Conservation (phyloP, 1,140 invertebrate species). For the Notospermus geniculatus region DNA sequence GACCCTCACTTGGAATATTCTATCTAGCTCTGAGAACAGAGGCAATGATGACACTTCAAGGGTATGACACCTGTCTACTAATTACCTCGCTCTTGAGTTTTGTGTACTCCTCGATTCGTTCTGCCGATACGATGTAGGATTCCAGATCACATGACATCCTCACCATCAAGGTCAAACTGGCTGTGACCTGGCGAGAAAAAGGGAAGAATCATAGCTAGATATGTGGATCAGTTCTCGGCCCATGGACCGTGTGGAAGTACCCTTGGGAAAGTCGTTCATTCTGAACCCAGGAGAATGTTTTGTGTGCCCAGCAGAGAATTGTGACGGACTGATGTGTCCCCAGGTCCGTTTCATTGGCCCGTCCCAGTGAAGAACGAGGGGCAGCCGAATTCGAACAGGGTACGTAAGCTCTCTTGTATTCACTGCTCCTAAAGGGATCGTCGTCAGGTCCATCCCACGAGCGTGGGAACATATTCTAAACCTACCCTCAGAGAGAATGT, state of each 20-base stretch:
- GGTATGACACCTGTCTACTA: background rate
- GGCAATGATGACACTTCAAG: background rate
- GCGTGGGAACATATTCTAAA: background rate
- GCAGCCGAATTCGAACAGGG: no score
- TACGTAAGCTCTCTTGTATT: no score
- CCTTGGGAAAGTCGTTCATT: no score
- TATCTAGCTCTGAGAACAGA: no score
- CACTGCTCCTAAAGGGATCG: no score
- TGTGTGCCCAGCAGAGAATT: background rate
- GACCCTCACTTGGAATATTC: no score
- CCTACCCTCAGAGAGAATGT: slow-evolving; percentile 61
- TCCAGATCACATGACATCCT: slow-evolving; percentile 96
- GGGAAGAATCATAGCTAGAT: background rate
- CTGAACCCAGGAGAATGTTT: no score
- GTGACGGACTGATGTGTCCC: no score
- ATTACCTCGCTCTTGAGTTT: slow-evolving; percentile 67
- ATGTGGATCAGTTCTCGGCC: background rate
- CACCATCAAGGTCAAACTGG: slow-evolving; percentile 93
- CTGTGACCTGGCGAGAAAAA: slow-evolving; percentile 63
- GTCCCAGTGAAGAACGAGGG: no score
- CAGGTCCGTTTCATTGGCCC: no score
- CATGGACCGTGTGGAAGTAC: background rate
- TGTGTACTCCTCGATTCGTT: slow-evolving; percentile 94
- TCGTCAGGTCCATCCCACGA: no score
- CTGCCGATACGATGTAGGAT: slow-evolving; percentile 96